These are phyloP conservation scores for Thunnus albacares DNA, from an alignment of 2,797 vertebrate species.

Conservation along the genomic window DNA sequence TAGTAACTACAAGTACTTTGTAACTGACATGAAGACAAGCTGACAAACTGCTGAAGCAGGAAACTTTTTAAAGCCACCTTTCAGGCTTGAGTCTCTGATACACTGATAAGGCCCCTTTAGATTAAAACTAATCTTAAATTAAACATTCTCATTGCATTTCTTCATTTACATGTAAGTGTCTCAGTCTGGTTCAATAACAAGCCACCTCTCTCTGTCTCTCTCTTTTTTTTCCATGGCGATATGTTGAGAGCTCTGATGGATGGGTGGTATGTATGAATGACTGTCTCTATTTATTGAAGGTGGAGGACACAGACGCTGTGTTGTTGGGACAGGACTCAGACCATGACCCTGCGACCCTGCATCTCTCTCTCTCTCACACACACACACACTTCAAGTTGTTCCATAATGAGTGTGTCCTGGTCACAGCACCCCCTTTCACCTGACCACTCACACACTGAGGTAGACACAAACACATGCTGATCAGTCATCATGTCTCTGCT, in stretches of 20 bases:
- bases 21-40: background rate
- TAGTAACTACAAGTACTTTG: background rate
- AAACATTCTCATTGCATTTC: slow-evolving; percentile 9
- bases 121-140: slow-evolving; percentile 13
- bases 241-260: slow-evolving; percentile 84
- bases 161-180: slow-evolving; percentile 13
- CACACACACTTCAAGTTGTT: slow-evolving; percentile 52
- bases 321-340: slow-evolving; percentile 84
- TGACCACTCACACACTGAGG: slow-evolving; percentile 58
- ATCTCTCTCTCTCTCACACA: slow-evolving; percentile 31
- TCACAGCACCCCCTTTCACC: slow-evolving; percentile 77
- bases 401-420: slow-evolving; percentile 81
- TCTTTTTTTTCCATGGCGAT: slow-evolving; percentile 66
- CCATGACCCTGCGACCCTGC: slow-evolving; percentile 74
- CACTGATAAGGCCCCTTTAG: background rate
- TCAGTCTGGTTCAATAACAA: slow-evolving; percentile 55
- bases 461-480: slow-evolving; percentile 60
- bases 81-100: background rate
- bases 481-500: slow-evolving; percentile 72
- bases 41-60: background rate
- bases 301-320: slow-evolving; percentile 83
- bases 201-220: slow-evolving; percentile 35
- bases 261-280: slow-evolving; percentile 85
- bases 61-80: background rate
- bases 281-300: slow-evolving; percentile 87